These are phyloP conservation scores for Mobula hypostoma DNA, from an alignment of 2,113 vertebrate species.

Conservation along the genomic window DNA sequence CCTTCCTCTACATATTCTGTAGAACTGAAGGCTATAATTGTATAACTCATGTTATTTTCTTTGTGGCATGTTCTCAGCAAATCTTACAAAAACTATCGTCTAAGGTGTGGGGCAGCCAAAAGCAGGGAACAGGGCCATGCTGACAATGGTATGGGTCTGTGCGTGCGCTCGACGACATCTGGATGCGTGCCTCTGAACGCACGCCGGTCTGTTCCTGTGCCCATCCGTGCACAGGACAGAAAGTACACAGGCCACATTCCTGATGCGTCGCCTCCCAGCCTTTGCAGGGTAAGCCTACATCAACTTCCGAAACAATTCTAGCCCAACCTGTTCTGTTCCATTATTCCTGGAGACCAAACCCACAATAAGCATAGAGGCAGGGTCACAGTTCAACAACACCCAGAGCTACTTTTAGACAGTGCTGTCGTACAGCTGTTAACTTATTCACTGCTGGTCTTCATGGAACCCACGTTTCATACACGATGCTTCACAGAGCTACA, in stretches of 20 bases:
- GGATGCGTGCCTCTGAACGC: too few relatives aligned
- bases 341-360: not conserved
- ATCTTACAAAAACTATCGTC: not conserved
- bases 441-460: too few relatives aligned
- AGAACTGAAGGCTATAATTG: too few relatives aligned
- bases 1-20: too few relatives aligned
- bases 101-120: not conserved
- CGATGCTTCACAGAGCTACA: not conserved
- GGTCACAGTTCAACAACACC: not conserved
- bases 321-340: not conserved
- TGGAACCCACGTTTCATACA: not conserved
- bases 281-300: not conserved
- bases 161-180: too few relatives aligned
- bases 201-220: too few relatives aligned
- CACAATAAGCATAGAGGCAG: not conserved
- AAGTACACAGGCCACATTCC: too few relatives aligned
- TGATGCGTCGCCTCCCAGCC: not conserved
- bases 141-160: too few relatives aligned
- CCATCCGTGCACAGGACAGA: too few relatives aligned
- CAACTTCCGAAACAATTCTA: not conserved
- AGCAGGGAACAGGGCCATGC: not conserved
- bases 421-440: not conserved
- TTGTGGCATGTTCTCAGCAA: not conserved
- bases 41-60: not conserved
- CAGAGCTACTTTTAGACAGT: conserved; percentile 15